Evolutionary conservation across 2,888 invertebrate species (phyloP).

Genomic region (Colletes collaris): DNA sequence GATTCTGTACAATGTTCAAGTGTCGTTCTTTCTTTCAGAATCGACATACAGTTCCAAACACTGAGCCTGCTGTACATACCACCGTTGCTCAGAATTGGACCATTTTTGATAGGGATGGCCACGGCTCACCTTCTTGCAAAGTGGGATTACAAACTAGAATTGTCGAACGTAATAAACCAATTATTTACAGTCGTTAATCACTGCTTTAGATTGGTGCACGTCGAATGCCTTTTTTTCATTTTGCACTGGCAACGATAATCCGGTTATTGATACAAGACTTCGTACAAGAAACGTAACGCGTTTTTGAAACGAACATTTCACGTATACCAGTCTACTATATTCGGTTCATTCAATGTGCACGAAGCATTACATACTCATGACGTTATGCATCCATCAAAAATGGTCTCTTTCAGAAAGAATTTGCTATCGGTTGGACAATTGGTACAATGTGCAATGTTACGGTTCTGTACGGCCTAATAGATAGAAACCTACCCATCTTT

Average conservation of each 20-base stretch:
- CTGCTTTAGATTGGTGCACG: no score
- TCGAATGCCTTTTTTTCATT: no score
- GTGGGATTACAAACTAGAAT: constrained; percentile 70
- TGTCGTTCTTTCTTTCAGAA: constrained; percentile 69
- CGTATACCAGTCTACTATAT: no score
- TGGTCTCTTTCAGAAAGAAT: constrained; percentile 71
- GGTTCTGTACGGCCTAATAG: constrained; percentile 82
- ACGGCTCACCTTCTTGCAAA: constrained; percentile 83
- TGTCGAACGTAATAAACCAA: constrained; percentile 69
- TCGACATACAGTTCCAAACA: constrained; percentile 77
- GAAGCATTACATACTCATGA: no score
- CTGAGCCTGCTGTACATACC: constrained; percentile 77
- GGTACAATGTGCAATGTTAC: constrained; percentile 81
- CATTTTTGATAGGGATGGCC: constrained; percentile 81
- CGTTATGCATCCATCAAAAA: no score
- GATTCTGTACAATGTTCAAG: neutral
- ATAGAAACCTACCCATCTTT: constrained; percentile 83
- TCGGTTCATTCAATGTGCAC: no score
- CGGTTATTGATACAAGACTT: no score
- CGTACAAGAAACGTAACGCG: no score
- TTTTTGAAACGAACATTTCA: no score
- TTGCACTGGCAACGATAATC: no score
- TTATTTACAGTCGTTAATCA: no score
- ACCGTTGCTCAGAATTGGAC: constrained; percentile 81
- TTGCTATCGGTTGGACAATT: constrained; percentile 79